Evolutionary conservation across 2,888 invertebrate genomes (phyloP).

Genomic region (Cyaniris semiargus): DNA sequence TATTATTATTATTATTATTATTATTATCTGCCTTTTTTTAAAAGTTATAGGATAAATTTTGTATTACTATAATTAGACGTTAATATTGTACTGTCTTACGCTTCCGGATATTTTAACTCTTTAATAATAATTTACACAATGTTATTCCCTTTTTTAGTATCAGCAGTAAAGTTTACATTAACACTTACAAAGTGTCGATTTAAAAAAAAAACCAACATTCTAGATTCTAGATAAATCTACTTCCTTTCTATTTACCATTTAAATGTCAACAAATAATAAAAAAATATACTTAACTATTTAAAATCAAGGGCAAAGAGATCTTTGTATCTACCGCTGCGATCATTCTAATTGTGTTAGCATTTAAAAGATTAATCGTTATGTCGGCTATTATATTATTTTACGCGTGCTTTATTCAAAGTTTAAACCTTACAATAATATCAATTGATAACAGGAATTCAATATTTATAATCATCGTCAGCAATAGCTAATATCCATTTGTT

Average conservation of each 20-base stretch:
- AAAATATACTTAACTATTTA: not conserved
- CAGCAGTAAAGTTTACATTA: too few species aligned
- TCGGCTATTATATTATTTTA: not conserved
- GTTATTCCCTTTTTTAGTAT: too few species aligned
- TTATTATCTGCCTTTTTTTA: too few species aligned
- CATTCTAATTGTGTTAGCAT: slow-evolving; percentile 1
- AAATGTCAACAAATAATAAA: slow-evolving; percentile 13
- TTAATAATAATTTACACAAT: too few species aligned
- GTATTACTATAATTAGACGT: too few species aligned
- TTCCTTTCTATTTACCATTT: not conserved
- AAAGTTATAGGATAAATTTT: too few species aligned
- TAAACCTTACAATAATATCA: not conserved
- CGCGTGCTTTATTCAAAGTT: not conserved
- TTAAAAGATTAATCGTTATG: slow-evolving; percentile 28
- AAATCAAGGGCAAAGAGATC: slow-evolving; percentile 5
- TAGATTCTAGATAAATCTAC: not conserved
- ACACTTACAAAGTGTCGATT: too few species aligned
- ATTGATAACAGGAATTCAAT: not conserved
- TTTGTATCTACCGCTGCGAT: not conserved
- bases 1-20: too few species aligned
- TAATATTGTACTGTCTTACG: too few species aligned
- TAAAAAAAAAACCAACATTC: too few species aligned
- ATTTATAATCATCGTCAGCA: not conserved
- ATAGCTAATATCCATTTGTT: too few species aligned
- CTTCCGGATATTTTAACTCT: too few species aligned